Evolutionary conservation across 2,797 vertebrate genomes (phyloP).

Genomic region (Crossoptilon crossoptilon): DNA sequence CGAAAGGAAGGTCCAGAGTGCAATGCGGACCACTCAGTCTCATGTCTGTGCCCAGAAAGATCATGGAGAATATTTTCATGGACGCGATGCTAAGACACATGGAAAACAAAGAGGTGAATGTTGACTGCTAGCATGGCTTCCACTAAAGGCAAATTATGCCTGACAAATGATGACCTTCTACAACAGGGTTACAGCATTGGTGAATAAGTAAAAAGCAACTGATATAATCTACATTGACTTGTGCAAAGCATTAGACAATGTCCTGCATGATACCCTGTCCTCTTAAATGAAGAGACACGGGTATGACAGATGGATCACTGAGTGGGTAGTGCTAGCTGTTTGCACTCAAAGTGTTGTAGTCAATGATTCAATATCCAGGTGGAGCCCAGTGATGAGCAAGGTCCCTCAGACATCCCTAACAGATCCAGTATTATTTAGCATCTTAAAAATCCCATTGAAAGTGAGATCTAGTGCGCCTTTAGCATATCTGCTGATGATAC

Average conservation of each 20-base stretch:
- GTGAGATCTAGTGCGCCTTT: neutral
- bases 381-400: neutral
- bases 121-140: neutral
- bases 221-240: neutral
- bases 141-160: neutral
- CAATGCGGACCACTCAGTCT: neutral
- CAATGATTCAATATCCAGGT: neutral
- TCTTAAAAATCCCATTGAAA: neutral
- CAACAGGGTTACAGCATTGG: neutral
- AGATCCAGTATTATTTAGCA: neutral
- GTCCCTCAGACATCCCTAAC: neutral
- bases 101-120: neutral
- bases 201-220: neutral
- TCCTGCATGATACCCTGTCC: neutral
- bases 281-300: neutral
- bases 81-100: neutral
- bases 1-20: neutral
- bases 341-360: neutral
- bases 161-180: neutral
- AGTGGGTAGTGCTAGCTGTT: neutral
- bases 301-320: neutral
- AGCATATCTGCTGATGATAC: neutral
- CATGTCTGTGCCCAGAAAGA: neutral
- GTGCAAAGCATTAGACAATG: neutral
- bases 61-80: neutral